These are phyloP conservation scores for Ips nitidus DNA, from an alignment of 1,140 invertebrate genomes.

Conservation along the genomic window DNA sequence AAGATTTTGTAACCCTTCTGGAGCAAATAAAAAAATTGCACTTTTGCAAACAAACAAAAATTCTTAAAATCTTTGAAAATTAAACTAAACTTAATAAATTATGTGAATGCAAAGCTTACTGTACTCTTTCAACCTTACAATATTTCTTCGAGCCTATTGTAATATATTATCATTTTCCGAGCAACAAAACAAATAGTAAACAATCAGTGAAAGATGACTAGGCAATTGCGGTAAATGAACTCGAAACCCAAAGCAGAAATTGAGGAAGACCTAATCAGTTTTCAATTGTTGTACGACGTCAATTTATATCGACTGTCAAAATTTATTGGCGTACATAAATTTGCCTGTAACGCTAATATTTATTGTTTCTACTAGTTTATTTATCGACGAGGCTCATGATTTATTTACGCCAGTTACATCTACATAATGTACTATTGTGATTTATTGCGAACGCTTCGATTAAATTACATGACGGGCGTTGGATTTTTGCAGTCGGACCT, in stretches of 20 bases:
- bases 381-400: constrained; percentile 31
- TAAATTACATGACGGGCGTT: constrained; percentile 23
- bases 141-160: too few species aligned
- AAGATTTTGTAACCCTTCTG: too few species aligned
- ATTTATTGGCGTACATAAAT: constrained; percentile 35
- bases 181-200: too few species aligned
- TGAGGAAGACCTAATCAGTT: constrained; percentile 7
- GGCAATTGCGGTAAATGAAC: too few species aligned
- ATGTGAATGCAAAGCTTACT: too few species aligned
- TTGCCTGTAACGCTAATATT: constrained; percentile 32
- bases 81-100: too few species aligned
- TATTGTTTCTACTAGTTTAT: constrained; percentile 37
- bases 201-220: too few species aligned
- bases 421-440: constrained; percentile 35
- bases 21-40: too few species aligned
- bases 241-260: not conserved
- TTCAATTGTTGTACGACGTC: constrained; percentile 22
- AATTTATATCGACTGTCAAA: constrained; percentile 30
- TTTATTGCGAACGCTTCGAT: constrained; percentile 27
- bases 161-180: too few species aligned
- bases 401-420: constrained; percentile 35
- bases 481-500: constrained; percentile 10
- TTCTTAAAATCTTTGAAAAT: too few species aligned
- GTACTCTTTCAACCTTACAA: too few species aligned
- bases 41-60: too few species aligned